Evolutionary conservation across 2,113 vertebrate species (phyloP), one percentile per base, ranked within the genome.

Genomic region (Oryzias woworae): DNA sequence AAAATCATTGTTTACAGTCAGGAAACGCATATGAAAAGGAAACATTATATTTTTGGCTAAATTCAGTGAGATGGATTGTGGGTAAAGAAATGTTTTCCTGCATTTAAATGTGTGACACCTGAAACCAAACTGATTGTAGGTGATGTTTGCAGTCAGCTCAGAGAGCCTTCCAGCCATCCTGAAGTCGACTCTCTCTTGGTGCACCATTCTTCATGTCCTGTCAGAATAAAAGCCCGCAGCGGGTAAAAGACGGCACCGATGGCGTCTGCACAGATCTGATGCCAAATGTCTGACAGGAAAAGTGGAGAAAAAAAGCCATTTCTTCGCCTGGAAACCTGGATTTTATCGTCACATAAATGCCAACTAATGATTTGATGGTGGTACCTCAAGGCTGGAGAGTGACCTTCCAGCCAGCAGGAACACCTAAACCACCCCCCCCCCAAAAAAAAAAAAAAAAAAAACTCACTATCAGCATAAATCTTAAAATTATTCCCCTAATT

Each of bases 401-500:
- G 84, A 87, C 84, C 85, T 87, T 85, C 82, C 52, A 75, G 75
- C 72, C 65, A 49, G 69, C 58, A 50, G 59, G 78, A 67, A 77
- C 50, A 67, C 69, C 62, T 77, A 83, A 28, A 28, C 7, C 26
- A 36, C 2, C 8, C 26, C 26, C 20, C 20, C 20, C 20, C 20
- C 20, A 20, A 20, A 20, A 20, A 20, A 74, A 14, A 62, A 56
- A 36, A 77, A 70, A 73, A 71, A 62, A 55, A 45, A 62, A 78
- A 69, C 78, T 78, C 66, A 63, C 72, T 71, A 84, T 86, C 84
- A 71, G 78, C 64, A 69, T 81, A 70, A 78, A 79, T 85, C 72
- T 83, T 77, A 55, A 82, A 85, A 80, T 77, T 72, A 85, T 89
- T 85, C 87, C 14, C 84, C 85, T 85, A 82, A 88, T 88, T 85